Base-by-base conservation (phyloP, 2,888 invertebrate species). In the Andrena bicolor region DNA sequence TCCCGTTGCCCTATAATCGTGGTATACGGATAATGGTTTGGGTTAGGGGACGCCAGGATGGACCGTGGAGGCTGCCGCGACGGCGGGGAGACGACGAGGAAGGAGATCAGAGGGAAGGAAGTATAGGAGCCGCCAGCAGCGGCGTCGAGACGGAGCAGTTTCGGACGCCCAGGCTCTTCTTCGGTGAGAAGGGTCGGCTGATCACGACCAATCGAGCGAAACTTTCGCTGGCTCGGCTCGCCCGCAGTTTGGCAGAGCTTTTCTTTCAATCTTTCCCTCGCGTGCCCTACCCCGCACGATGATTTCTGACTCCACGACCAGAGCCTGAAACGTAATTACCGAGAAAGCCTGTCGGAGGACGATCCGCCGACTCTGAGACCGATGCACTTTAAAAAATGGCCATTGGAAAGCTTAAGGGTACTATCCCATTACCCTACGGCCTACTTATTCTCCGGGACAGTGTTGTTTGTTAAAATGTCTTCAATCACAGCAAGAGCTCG, bases 1-100 rank as follows among this genome's bases (percentile, higher is more conserved):
- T 86, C 83, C 88, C 86, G 90, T 91, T 90, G 91, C 91, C 89
- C 90, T 91, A 90, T 91, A 91, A 91, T 91, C 90, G 90, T 77
- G 83, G 86, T 88, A 85, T 84, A 86, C 86, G 84, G 90, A 90
- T 91, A 90, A 91, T 91, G 90, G 88, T 87, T 87, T 77, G 90
- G 84, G 89, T 88, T 83, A 83, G 84, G 86, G 84, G 85, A 87
- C 89, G 88, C 80, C 84, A 73, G 80, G 72, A 76, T 70, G 74
- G 72, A 58, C 58, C 35, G 65, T 41, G 41, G 41, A 58, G 76
- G 58, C 70, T 73, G 63, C n/a, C 73, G 51, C 26, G 69, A 35
- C 35, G 56, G 28, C 30, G 76, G 51, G 71, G 65, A 78, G 68
- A 32, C 63, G 70, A 35, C 20, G 73, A 69, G 79, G 71, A 68